These are phyloP conservation scores for Linnaemya tessellans DNA, from an alignment of 2,888 invertebrate species.

Conservation along the genomic window DNA sequence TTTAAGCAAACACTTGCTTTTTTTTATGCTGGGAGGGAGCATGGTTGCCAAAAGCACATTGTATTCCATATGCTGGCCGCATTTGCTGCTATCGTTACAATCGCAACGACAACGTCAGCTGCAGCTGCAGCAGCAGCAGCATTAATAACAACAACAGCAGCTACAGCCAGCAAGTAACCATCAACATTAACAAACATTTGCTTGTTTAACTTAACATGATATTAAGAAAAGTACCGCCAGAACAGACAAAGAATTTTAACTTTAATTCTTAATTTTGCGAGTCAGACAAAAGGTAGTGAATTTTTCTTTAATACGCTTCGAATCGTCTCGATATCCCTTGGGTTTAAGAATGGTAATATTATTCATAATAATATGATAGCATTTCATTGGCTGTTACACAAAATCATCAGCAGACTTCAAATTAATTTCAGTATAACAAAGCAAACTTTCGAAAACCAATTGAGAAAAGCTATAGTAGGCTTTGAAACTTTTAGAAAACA, in stretches of 20 bases:
- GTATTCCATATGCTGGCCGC: constrained; percentile 15
- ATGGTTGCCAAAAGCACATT: constrained; percentile 43
- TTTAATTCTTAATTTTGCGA: neutral
- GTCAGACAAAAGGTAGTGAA: neutral
- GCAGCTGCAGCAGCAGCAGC: neutral
- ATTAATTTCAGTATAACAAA: too few species aligned
- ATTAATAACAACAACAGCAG: neutral
- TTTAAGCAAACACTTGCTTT: constrained; percentile 68
- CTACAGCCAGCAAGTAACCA: constrained; percentile 34
- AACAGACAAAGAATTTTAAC: neutral
- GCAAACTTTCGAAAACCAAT: too few species aligned
- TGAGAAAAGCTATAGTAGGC: too few species aligned
- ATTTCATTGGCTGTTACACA: too few species aligned
- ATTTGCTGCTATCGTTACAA: neutral
- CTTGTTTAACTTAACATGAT: constrained; percentile 54
- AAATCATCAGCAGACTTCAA: too few species aligned
- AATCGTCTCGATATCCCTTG: too few species aligned
- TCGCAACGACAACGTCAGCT: neutral
- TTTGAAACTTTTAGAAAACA: too few species aligned
- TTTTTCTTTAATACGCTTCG: too few species aligned
- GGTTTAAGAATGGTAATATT: too few species aligned
- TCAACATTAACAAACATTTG: constrained; percentile 50
- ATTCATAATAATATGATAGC: too few species aligned
- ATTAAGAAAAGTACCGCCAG: constrained; percentile 54
- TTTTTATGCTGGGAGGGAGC: constrained; percentile 25